Evolutionary conservation across 2,113 vertebrate genomes (phyloP), one percentile per base, ranked within the genome.

Genomic region (Vulpes vulpes): DNA sequence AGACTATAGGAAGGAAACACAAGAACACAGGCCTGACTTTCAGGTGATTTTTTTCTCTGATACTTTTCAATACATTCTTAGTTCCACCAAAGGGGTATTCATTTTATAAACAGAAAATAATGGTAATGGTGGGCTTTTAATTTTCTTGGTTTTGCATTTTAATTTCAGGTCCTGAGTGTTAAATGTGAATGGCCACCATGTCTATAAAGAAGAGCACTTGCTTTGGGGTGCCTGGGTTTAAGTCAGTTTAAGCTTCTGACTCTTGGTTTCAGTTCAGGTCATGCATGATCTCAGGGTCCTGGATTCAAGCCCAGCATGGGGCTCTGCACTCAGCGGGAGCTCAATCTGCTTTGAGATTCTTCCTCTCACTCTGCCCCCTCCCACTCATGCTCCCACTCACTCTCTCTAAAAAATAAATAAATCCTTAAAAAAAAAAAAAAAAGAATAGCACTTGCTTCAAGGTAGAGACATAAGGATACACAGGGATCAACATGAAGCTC

Each of bases 31-130:
- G 43, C 0, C 8, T 57, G 57, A 67, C 11, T 85, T 49, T 57
- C 23, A 90, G 23, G 19, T 22, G 1, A 67, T 65, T 67, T 38
- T 73, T 55, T 79, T 35, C 14, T 14, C 30, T 84, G 25, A 20
- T 59, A 53, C 32, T 82, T 90, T 79, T 85, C 14, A 62, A 43
- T 59, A 65, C 38, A 95, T 73, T 95, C 62, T 96, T 83, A 73
- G 7, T 81, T 51, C 51, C 86, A 67, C 43, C 30, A 79, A 80
- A 91, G 6, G 35, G 32, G 15, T 19, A 4, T 51, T 64, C 17
- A 84, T 80, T 69, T 69, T 57, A 79, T 57, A 95, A 91, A 65
- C 1, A 90, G 38, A 59, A 38, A 76, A 76, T 25, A 35, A 19
- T 9, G 17, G 57, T 0, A n/a, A 19, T 30, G 30, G 30, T 17